Base-by-base conservation (phyloP, 2,888 invertebrate species). In the Gymnosoma rotundatum region DNA sequence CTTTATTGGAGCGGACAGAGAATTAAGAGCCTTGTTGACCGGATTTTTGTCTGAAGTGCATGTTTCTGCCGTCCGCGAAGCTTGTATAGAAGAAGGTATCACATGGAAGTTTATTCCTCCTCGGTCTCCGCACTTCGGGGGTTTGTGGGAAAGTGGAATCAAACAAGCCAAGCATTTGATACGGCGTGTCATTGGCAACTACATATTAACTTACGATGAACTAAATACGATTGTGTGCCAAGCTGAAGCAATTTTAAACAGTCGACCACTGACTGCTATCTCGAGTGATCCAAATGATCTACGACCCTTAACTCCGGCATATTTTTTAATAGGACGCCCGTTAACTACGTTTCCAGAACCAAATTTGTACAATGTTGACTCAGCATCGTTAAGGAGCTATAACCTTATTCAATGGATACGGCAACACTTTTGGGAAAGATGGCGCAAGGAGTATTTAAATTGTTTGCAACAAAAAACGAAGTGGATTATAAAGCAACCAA, bases 381-480 rank as follows among this genome's bases (percentile, higher is more conserved):
- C 56, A 1, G 21, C 56, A 20, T 18, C 32, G 18, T 18, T 74
- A 10, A 42, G 36, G 20, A 64, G 50, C 50, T 63, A 74, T 21
- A 67, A 58, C 38, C 20, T 69, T 21, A 20, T 61, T 16, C 76
- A 69, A 14, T 69, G 67, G 58, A 64, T 72, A 21, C 42, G 72
- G 20, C 70, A 72, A 36, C 18, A 64, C 9, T 81, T 75, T 54
- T 74, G 75, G 81, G 42, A 73, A 45, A 50, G 80, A 10, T 74
- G 74, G 38, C 38, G 38, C 38, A 38, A 38, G 10, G 38, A 7
- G 10, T 38, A 38, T 38, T 38, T 38, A 38, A 38, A 38, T 38
- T 38, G 38, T 38, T 38, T 38, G 38, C 38, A 38, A 38, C 38
- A 38, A 38, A 38, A 38, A 38, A 10, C 38, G 6, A 38, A 38